Conservation (phyloP, 1,140 invertebrate species). For the Apis mellifera region Amel_HAv3.1 CM009938.2:4437501-4438000, state of each 20-base stretch:
- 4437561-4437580: conserved; percentile 19
- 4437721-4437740: neutral
- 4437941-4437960: neutral
- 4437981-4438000: too few relatives aligned
- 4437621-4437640: neutral
- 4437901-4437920: conserved; percentile 16
- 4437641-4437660: neutral
- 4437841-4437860: conserved; percentile 14
- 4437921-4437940: neutral
- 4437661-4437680: neutral
- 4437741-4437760: neutral
- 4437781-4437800: conserved; percentile 29
- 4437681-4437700: neutral
- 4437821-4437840: conserved; percentile 60
- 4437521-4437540: neutral
- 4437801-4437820: conserved; percentile 64
- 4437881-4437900: neutral
- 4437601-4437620: conserved; percentile 34
- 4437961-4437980: neutral
- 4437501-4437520: neutral
- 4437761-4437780: neutral
- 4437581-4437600: conserved; percentile 25
- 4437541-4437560: conserved; percentile 11
- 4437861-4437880: conserved; percentile 6
- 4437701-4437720: too few relatives aligned